These are phyloP conservation scores for Junonia oenone DNA, from an alignment of 2,888 invertebrate species.

Conservation along the genomic window DNA sequence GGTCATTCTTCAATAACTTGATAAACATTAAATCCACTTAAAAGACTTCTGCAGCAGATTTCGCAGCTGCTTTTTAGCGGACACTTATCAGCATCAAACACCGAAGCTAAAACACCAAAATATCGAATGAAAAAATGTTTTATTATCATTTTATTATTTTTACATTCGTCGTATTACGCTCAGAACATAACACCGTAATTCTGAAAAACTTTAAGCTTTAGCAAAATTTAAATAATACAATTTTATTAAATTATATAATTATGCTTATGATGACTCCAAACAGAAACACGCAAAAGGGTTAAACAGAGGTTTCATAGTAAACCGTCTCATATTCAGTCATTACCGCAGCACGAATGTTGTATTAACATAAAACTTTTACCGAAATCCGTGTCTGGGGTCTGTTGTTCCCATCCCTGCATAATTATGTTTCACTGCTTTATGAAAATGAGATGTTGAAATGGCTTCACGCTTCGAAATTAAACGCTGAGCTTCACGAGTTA, in stretches of 20 bases:
- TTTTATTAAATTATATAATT: constrained; percentile 30
- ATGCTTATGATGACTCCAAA: constrained; percentile 32
- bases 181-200: not conserved
- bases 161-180: too few relatives aligned
- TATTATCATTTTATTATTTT: too few relatives aligned
- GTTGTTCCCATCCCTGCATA: constrained; percentile 45
- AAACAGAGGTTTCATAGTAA: constrained; percentile 54
- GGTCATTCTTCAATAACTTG: too few relatives aligned
- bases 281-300: constrained; percentile 39
- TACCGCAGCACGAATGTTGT: constrained; percentile 53
- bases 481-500: constrained; percentile 22
- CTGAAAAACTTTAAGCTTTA: not conserved
- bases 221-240: constrained; percentile 19
- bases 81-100: too few relatives aligned
- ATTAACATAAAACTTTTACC: constrained; percentile 64
- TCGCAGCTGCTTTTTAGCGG: too few relatives aligned
- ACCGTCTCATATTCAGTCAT: constrained; percentile 52
- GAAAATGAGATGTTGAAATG: constrained; percentile 60
- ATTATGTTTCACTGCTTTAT: constrained; percentile 57
- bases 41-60: too few relatives aligned
- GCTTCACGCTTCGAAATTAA: constrained; percentile 40
- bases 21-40: too few relatives aligned
- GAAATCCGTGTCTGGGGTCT: constrained; percentile 46
- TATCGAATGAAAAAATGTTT: too few relatives aligned
- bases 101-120: too few relatives aligned